Conservation (phyloP, 2,797 vertebrate species). For the Pipistrellus nathusii region DNA sequence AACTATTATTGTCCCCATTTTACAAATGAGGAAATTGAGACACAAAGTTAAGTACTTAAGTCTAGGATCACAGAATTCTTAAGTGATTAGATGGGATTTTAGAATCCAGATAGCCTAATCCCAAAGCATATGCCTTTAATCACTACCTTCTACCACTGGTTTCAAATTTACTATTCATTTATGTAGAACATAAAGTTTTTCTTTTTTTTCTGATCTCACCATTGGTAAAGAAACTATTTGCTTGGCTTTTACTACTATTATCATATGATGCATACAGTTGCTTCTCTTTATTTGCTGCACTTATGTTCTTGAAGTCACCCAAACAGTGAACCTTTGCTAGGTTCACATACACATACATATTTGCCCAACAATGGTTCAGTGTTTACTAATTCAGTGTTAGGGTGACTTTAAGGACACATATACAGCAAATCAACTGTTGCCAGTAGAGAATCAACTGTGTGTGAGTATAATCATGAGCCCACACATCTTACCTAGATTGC, state of each 20-base stretch:
- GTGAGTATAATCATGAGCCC: not conserved
- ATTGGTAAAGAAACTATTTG: slow-evolving; percentile 26
- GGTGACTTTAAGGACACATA: not conserved
- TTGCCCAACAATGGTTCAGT: not conserved
- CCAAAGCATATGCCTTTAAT: not conserved
- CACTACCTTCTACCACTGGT: not conserved
- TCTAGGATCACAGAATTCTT: not conserved
- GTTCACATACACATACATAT: not conserved
- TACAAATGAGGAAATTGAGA: slow-evolving; percentile 14
- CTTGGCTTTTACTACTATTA: slow-evolving; percentile 61
- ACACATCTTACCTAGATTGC: not conserved
- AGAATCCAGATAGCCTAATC: not conserved
- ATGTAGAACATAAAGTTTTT: slow-evolving; percentile 18
- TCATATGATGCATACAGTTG: slow-evolving; percentile 1
- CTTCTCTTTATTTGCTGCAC: slow-evolving; percentile 9
- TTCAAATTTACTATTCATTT: slow-evolving; percentile 51
- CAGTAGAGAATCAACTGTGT: not conserved
- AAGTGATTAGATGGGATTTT: not conserved
- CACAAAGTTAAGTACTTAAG: slow-evolving; percentile 43
- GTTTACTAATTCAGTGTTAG: not conserved
- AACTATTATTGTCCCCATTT: not conserved
- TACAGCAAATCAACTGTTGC: not conserved
- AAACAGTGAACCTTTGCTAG: not conserved
- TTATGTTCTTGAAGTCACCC: slow-evolving; percentile 2
- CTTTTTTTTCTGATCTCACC: not conserved